Conservation (phyloP, 2,113 vertebrate genomes). For the Podocnemis expansa region DNA sequence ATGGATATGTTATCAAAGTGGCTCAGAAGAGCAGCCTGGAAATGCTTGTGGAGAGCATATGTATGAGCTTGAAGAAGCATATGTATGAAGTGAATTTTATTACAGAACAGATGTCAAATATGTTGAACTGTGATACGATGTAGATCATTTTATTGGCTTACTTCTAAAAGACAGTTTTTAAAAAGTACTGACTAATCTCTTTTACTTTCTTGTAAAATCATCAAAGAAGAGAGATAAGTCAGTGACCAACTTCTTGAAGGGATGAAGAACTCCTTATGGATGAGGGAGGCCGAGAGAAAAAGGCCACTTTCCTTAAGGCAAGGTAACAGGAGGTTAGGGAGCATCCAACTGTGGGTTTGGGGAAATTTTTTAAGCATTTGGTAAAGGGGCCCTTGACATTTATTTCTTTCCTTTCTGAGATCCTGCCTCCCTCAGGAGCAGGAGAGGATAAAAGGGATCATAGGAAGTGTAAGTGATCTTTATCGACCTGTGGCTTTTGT, state of each 20-base stretch:
- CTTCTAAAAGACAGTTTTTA: slow-evolving; percentile 64
- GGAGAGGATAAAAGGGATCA: slow-evolving; percentile 70
- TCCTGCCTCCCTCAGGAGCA: slow-evolving; percentile 34
- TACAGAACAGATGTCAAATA: slow-evolving; percentile 71
- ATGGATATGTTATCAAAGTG: slow-evolving; percentile 26
- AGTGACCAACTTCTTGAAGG: slow-evolving; percentile 71
- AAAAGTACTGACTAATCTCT: slow-evolving; percentile 61
- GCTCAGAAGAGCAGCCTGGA: slow-evolving; percentile 39
- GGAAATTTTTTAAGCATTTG: slow-evolving; percentile 47
- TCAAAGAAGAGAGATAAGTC: slow-evolving; percentile 66
- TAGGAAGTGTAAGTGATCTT: slow-evolving; percentile 78
- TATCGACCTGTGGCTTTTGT: slow-evolving; percentile 77
- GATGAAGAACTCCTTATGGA: slow-evolving; percentile 48
- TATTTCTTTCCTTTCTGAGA: slow-evolving; percentile 66
- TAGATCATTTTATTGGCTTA: slow-evolving; percentile 64
- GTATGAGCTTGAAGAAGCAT: slow-evolving; percentile 63
- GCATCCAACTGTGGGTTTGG: slow-evolving; percentile 43
- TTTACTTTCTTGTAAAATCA: slow-evolving; percentile 58
- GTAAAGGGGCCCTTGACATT: slow-evolving; percentile 69
- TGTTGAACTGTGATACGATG: slow-evolving; percentile 67
- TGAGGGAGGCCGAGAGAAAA: slow-evolving; percentile 56
- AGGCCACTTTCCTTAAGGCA: slow-evolving; percentile 75
- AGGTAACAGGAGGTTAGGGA: slow-evolving; percentile 64
- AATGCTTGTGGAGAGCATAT: slow-evolving; percentile 58
- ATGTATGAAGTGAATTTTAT: slow-evolving; percentile 69